These are phyloP conservation scores for Jaculus jaculus DNA, from an alignment of 2,113 vertebrate species.

Conservation along the genomic window DNA sequence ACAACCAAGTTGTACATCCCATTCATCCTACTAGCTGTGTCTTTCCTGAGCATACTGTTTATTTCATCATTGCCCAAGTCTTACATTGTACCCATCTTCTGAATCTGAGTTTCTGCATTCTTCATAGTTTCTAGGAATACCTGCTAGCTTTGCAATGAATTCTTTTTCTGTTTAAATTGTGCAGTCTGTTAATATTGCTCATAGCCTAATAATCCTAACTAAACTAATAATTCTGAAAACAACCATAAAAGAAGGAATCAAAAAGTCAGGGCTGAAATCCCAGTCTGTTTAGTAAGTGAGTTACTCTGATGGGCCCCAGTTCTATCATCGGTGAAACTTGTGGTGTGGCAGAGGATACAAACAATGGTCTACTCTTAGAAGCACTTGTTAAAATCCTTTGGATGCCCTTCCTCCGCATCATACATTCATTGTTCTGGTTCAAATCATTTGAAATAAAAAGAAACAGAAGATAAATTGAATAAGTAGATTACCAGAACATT, in stretches of 20 bases:
- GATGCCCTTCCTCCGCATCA: rapidly evolving
- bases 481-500: background rate
- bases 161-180: background rate
- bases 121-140: background rate
- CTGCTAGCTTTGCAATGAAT: background rate
- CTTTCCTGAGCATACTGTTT: background rate
- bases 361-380: background rate
- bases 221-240: background rate
- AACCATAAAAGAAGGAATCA: background rate
- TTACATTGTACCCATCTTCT: no score
- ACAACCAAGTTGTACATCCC: background rate
- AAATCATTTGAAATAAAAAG: background rate
- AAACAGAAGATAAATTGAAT: background rate
- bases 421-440: background rate
- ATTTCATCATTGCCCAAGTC: background rate
- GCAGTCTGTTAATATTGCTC: background rate
- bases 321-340: background rate
- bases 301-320: background rate
- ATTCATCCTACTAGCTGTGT: background rate
- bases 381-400: background rate
- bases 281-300: background rate
- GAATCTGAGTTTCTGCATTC: background rate
- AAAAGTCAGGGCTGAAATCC: background rate
- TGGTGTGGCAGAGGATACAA: background rate
- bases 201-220: background rate